Evolutionary conservation across 2,113 vertebrate genomes (phyloP), one percentile per base, ranked within the genome.

Genomic region (Bubo bubo): DNA sequence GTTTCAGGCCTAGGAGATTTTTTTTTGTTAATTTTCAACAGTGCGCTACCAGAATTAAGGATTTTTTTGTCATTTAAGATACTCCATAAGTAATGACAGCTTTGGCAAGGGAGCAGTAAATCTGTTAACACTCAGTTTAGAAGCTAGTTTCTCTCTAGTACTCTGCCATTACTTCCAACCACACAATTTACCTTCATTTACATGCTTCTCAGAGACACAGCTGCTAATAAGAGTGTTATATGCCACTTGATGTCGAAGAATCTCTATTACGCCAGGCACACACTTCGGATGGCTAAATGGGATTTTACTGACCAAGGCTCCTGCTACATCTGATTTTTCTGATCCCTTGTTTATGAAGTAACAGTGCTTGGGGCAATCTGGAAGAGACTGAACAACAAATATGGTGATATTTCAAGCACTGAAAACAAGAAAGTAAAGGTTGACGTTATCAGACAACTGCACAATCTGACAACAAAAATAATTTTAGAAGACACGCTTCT

Each of bases 261-360:
- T 72, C 75, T 98, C 98, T 97, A 99, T 96, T 17, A 99, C 14
- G 0, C 66, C 72, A 22, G 98, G 98, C 49, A 99, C 97, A 4
- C 98, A 98, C 41, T 98, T 97, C 0, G 98, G 98, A 53, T 98
- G 98, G 45, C 95, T 98, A 95, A 99, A 99, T 37, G 98, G 98
- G 90, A 99, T 91, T 30, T 96, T 96, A 87, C 88, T 97, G 95
- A 98, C 88, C 41, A 98, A 77, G 10, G 97, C 60, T 47, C 97
- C 99, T 60, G 67, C 86, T 74, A 97, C 94, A 98, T 35, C 86
- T 83, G 75, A 81, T 76, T 90, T 85, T 92, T 79, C 90, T 64
- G 79, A 83, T 72, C 62, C 74, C 28, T 62, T 94, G 92, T 86
- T 96, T 95, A 77, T 96, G 95, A 98, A 77, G 84, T 98, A 99